Conservation (phyloP, 92 coral and sea anemone species). For the Porites lobata region DNA sequence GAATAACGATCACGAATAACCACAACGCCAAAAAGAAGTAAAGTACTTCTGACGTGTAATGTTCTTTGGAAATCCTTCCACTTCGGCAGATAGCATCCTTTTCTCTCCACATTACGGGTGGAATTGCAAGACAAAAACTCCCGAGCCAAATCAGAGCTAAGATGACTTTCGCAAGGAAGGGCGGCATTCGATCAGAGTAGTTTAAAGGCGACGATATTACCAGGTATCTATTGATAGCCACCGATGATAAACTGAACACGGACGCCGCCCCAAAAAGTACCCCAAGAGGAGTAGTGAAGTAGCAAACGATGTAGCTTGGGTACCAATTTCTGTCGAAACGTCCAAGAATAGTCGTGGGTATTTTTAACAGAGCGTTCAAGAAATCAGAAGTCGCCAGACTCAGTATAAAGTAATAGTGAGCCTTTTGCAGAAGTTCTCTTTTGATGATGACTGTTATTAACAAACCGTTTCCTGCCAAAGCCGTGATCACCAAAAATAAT, state of each 20-base stretch:
- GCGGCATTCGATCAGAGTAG: slow-evolving; percentile 89
- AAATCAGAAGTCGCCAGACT: slow-evolving; percentile 88
- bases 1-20: slow-evolving; percentile 93
- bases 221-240: slow-evolving; percentile 92
- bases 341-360: slow-evolving; percentile 85
- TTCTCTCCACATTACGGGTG: slow-evolving; percentile 93
- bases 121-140: slow-evolving; percentile 84
- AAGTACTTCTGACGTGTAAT: slow-evolving; percentile 82
- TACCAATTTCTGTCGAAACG: slow-evolving; percentile 94
- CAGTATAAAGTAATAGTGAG: slow-evolving; percentile 91
- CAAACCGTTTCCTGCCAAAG: slow-evolving; percentile 82
- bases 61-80: slow-evolving; percentile 87
- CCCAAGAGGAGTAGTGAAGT: slow-evolving; percentile 97
- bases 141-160: slow-evolving; percentile 88
- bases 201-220: slow-evolving; percentile 93
- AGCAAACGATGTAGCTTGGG: slow-evolving; percentile 88
- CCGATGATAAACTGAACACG: slow-evolving; percentile 89
- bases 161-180: slow-evolving; percentile 82
- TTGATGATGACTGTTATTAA: slow-evolving; percentile 79
- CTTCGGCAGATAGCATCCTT: slow-evolving; percentile 87
- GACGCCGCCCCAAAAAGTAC: slow-evolving; percentile 99
- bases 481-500: slow-evolving; percentile 75
- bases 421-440: slow-evolving; percentile 85
- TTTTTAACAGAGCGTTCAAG: slow-evolving; percentile 88
- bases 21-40: slow-evolving; percentile 90